A percentile compares a stretch with the other conserved stretches of the same genome.
Evolutionary conservation across 2,888 invertebrate genomes (phyloP).

Genomic region (Nephrotoma appendiculata): DNA sequence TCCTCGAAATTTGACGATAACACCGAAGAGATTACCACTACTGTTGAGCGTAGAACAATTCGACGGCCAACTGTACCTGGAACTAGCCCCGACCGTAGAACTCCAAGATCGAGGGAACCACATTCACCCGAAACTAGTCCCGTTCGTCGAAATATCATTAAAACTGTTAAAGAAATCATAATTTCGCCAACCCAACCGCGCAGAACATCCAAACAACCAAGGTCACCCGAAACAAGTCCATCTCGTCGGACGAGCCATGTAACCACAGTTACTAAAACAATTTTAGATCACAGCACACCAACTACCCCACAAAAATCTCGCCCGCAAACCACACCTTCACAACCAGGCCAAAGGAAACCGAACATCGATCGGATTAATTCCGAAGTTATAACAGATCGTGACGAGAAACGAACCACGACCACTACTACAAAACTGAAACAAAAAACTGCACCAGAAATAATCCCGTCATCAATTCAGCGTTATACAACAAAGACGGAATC

Average conservation of each 20-base stretch:
- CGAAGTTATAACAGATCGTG: neutral
- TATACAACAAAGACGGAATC: neutral
- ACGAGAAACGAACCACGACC: neutral
- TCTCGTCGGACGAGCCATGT: conserved; percentile 2
- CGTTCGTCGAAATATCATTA: conserved; percentile 11
- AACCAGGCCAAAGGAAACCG: neutral
- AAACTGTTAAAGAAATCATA: conserved; percentile 11
- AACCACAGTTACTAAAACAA: neutral
- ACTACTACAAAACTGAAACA: neutral
- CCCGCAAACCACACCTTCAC: neutral
- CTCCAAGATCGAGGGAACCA: conserved; percentile 2
- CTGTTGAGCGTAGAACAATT: neutral
- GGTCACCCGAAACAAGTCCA: conserved; percentile 15
- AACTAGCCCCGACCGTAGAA: conserved; percentile 4
- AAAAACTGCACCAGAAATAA: neutral
- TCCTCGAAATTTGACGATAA: neutral
- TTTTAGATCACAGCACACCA: neutral
- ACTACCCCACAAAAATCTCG: neutral
- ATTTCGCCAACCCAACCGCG: conserved; percentile 8
- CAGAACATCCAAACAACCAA: neutral
- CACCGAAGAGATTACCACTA: neutral
- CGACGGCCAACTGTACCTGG: neutral
- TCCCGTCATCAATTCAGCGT: neutral
- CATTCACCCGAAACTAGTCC: conserved; percentile 15
- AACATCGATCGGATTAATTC: neutral